Evolutionary conservation across 2,888 invertebrate species (phyloP).

Genomic region (Falcaria lacertinaria): DNA sequence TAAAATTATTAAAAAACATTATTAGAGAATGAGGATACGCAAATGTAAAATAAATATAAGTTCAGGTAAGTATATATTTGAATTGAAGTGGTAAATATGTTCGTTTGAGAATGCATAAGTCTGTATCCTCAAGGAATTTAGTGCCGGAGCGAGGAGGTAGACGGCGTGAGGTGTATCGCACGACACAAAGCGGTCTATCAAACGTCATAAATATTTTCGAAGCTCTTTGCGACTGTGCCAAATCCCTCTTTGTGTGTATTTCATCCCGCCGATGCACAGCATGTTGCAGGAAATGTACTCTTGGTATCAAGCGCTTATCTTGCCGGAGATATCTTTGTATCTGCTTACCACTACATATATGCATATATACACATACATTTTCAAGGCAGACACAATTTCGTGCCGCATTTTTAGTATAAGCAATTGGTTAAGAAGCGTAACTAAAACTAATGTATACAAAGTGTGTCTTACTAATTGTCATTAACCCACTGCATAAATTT

Average conservation of each 20-base stretch:
- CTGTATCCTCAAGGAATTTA: background rate
- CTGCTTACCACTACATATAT: background rate
- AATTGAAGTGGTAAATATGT: too few species aligned
- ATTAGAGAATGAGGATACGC: too few species aligned
- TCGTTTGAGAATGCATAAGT: background rate
- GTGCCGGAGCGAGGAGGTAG: slow-evolving; percentile 3
- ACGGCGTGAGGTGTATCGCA: slow-evolving; percentile 24
- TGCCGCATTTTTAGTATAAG: too few species aligned
- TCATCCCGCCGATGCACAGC: slow-evolving; percentile 39
- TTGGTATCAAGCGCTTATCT: background rate
- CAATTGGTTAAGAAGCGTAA: slow-evolving; percentile 5
- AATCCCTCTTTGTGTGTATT: slow-evolving; percentile 61
- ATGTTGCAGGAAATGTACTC: slow-evolving; percentile 22
- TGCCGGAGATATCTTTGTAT: background rate
- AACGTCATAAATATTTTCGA: slow-evolving; percentile 71
- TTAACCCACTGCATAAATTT: too few species aligned
- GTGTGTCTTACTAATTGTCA: too few species aligned
- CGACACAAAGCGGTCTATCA: slow-evolving; percentile 68
- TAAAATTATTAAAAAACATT: too few species aligned
- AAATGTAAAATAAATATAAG: too few species aligned
- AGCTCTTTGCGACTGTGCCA: slow-evolving; percentile 50
- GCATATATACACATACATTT: slow-evolving; percentile 1
- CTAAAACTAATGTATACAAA: background rate
- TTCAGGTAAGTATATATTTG: too few species aligned
- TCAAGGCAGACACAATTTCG: too few species aligned